phyloP scores from a whole-genome alignment of 2,888 invertebrate genomes.

The Heliconius cydno region DNA sequence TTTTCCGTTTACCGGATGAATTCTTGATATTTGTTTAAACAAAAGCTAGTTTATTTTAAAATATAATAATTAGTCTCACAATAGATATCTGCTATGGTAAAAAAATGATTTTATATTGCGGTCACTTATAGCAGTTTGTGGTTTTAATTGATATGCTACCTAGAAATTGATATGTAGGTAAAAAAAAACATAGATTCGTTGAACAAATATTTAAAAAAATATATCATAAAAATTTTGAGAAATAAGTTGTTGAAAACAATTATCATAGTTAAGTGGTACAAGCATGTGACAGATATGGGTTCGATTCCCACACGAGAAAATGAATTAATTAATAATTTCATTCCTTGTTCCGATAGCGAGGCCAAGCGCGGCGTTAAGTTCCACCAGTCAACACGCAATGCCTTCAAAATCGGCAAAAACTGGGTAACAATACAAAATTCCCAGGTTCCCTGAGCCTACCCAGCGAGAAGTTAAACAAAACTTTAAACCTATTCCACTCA shows the following conservation, averaged over 20 bases:
- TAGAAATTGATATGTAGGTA: background rate
- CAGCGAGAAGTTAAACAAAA: no score
- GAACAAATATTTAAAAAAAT: background rate
- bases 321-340: no score
- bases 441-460: no score
- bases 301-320: no score
- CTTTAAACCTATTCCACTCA: background rate
- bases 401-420: no score
- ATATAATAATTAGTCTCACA: background rate
- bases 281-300: no score
- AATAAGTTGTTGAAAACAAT: background rate
- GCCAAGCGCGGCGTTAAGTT: no score
- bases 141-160: background rate
- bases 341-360: no score
- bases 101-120: background rate
- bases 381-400: no score
- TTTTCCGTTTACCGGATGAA: background rate
- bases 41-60: background rate
- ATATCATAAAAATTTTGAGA: no score
- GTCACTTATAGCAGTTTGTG: slow-evolving; percentile 2
- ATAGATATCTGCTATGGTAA: background rate
- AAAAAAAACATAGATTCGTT: background rate
- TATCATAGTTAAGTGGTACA: no score
- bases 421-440: no score
- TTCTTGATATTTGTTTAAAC: background rate